Conservation (phyloP, 2,113 vertebrate genomes). For the Centropristis striata region DNA sequence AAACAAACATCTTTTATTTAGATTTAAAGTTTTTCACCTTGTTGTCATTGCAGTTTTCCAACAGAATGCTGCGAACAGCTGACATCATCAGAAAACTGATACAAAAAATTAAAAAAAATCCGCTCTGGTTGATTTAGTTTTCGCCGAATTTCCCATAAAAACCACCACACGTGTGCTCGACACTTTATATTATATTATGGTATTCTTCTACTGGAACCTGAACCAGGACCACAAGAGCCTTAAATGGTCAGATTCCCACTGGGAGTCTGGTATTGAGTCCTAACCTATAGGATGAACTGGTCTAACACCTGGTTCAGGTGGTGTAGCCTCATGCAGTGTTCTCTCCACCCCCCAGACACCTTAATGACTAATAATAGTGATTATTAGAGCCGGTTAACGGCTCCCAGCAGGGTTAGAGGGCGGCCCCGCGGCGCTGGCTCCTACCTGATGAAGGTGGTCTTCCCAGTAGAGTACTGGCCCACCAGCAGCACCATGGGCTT, state of each 20-base stretch:
- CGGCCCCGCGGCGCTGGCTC: background rate
- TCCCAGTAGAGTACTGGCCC: conserved; percentile 88
- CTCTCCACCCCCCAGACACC: too few species aligned
- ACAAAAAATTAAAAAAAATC: fast-evolving
- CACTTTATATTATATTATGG: fast-evolving
- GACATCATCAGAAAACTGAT: background rate
- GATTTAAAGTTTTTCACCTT: background rate
- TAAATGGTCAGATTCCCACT: background rate
- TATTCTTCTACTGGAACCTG: fast-evolving
- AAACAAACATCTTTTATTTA: background rate
- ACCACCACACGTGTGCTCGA: too few species aligned
- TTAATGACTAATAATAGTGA: background rate
- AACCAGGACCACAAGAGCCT: fast-evolving
- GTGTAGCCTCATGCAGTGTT: background rate
- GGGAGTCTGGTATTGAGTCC: background rate
- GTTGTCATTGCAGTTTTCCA: too few species aligned
- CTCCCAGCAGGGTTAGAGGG: too few species aligned
- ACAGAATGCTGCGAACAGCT: background rate
- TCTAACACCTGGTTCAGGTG: conserved; percentile 10
- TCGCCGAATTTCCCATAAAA: background rate
- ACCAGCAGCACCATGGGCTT: conserved; percentile 89
- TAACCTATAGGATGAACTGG: background rate
- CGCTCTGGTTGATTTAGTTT: background rate
- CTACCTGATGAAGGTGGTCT: conserved; percentile 89
- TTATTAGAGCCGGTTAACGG: too few species aligned